Percentiles rank a stretch among this genome's conserved stretches.
Conservation (phyloP, 2,113 vertebrate species). For the Microcebus murinus region DNA sequence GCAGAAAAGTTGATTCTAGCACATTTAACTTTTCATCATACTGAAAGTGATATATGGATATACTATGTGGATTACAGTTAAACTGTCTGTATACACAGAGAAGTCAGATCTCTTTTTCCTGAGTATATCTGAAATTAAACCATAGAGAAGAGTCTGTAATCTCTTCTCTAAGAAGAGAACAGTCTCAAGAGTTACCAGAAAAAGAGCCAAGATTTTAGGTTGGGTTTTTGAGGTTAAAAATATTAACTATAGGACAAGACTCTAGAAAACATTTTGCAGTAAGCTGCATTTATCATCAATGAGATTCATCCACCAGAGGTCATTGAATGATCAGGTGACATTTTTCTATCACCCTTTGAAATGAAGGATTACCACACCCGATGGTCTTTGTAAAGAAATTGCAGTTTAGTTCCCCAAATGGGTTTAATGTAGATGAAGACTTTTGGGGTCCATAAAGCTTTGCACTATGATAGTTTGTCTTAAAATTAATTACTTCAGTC, state of each 20-base stretch:
- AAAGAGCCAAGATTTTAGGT: background rate
- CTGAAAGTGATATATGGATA: too few species aligned
- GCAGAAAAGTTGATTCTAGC: background rate
- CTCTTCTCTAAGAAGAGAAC: background rate
- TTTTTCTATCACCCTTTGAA: slow-evolving; percentile 75
- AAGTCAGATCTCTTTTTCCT: background rate
- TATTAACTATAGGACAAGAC: slow-evolving; percentile 58
- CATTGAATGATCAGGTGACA: slow-evolving; percentile 84
- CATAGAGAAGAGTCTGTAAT: background rate
- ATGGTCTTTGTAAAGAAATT: slow-evolving; percentile 76
- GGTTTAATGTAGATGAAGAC: slow-evolving; percentile 74
- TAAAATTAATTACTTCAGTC: slow-evolving; percentile 52
- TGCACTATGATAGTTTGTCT: slow-evolving; percentile 10
- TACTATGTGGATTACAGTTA: too few species aligned
- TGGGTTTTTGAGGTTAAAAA: slow-evolving; percentile 38
- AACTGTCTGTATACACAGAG: background rate
- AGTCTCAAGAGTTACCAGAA: background rate
- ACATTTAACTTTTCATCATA: background rate
- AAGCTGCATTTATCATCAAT: slow-evolving; percentile 67
- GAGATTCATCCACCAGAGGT: slow-evolving; percentile 86
- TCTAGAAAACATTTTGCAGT: slow-evolving; percentile 64
- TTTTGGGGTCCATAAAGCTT: slow-evolving; percentile 53
- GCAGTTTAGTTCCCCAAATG: slow-evolving; percentile 78
- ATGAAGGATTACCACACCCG: slow-evolving; percentile 73
- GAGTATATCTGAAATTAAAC: background rate